A percentile compares a stretch with the other conserved stretches of the same genome.
phyloP scores from a whole-genome alignment of 2,797 vertebrate species.

The Oceanodroma leucorhoa region DNA sequence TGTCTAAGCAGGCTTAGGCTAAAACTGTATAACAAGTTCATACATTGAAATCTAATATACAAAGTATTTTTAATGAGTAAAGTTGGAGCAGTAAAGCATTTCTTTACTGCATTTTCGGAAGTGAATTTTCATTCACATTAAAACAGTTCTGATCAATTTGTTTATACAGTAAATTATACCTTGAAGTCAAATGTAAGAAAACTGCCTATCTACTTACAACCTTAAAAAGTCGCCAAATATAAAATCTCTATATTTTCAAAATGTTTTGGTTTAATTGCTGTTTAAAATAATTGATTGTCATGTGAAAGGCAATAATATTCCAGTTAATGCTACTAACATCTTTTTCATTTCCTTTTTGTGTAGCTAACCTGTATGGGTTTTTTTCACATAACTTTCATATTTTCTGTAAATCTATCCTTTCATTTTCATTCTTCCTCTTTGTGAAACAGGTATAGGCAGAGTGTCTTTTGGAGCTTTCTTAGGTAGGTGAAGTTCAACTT shows the following conservation, averaged over 20 bases:
- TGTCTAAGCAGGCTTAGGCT: neutral
- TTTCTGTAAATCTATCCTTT: constrained; percentile 52
- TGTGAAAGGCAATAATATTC: neutral
- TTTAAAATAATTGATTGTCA: neutral
- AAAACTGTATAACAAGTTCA: neutral
- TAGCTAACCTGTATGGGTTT: neutral
- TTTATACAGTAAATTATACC: neutral
- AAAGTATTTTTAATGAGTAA: neutral
- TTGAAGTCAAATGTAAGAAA: neutral
- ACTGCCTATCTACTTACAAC: neutral
- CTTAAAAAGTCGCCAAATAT: neutral
- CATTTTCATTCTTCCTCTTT: constrained; percentile 46
- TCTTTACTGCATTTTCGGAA: neutral
- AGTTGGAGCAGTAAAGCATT: neutral
- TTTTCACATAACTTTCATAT: neutral
- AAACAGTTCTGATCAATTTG: neutral
- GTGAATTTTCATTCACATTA: neutral
- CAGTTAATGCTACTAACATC: neutral
- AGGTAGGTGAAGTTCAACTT: constrained; percentile 82
- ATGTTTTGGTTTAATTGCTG: neutral
- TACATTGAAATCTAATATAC: neutral
- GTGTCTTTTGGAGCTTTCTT: constrained; percentile 91
- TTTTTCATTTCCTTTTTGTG: constrained; percentile 10
- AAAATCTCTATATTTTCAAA: neutral
- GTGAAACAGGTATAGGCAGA: constrained; percentile 87